These are phyloP conservation scores for Pharmacophagus antenor DNA, from an alignment of 2,888 invertebrate species.

Conservation along the genomic window DNA sequence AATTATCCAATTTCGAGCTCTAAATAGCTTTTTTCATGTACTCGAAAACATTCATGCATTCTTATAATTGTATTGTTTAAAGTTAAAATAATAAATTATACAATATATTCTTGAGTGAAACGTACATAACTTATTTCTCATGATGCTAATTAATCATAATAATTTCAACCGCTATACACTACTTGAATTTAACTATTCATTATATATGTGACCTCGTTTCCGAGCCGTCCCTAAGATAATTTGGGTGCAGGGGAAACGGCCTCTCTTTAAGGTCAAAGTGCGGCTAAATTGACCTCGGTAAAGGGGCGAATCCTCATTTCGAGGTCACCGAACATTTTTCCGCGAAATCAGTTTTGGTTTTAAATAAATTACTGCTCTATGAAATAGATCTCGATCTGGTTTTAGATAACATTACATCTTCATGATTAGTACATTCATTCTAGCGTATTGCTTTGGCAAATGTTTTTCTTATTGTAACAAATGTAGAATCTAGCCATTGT, in stretches of 20 bases:
- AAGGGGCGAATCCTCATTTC: constrained; percentile 53
- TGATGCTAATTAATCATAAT: not conserved
- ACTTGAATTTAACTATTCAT: constrained; percentile 61
- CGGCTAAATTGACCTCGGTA: constrained; percentile 59
- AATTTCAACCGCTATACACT: constrained; percentile 35
- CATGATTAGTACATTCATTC: not conserved
- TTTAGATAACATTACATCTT: not conserved
- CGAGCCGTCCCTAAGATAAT: constrained; percentile 64
- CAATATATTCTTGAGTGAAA: not conserved
- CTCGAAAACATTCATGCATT: too few relatives aligned
- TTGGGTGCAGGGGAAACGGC: constrained; percentile 41
- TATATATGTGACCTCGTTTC: constrained; percentile 58
- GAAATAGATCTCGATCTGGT: not conserved
- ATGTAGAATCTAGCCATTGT: not conserved
- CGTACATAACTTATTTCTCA: not conserved
- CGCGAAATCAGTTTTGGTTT: constrained; percentile 30
- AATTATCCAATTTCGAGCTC: too few relatives aligned
- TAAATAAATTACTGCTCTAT: constrained; percentile 1
- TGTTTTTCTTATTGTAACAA: not conserved
- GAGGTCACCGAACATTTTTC: constrained; percentile 63
- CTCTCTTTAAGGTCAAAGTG: constrained; percentile 53
- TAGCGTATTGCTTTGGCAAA: not conserved
- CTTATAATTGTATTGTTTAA: too few relatives aligned
- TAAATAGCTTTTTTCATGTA: too few relatives aligned
- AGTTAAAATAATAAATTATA: too few relatives aligned